Evolutionary conservation across 2,113 vertebrate genomes (phyloP).

Genomic region (Geothlypis trichas): DNA sequence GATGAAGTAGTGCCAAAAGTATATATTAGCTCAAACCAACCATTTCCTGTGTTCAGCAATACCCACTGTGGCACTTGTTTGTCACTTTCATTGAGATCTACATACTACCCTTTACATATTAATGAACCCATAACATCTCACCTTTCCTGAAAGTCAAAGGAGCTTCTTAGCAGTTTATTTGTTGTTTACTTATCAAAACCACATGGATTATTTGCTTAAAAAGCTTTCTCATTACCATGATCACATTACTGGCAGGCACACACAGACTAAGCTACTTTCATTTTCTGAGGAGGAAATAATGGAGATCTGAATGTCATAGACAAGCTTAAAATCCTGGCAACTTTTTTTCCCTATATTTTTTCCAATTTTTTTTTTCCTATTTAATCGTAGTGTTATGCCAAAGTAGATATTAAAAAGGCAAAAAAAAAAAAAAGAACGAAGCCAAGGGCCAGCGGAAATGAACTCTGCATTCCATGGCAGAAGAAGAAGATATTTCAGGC

Average conservation of each 20-base stretch:
- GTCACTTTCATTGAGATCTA: constrained; percentile 86
- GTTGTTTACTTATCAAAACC: constrained; percentile 77
- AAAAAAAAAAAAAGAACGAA: background rate
- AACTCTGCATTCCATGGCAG: background rate
- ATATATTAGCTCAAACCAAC: constrained; percentile 88
- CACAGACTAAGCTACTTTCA: background rate
- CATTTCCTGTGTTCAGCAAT: constrained; percentile 85
- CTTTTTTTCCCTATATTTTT: background rate
- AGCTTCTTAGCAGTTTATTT: constrained; percentile 64
- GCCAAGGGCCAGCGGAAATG: background rate
- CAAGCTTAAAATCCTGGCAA: background rate
- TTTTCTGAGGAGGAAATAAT: background rate
- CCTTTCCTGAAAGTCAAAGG: constrained; percentile 84
- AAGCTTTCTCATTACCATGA: constrained; percentile 57
- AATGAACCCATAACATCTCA: constrained; percentile 82
- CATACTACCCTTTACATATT: constrained; percentile 83
- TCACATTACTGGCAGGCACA: constrained; percentile 59
- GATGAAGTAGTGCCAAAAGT: constrained; percentile 93
- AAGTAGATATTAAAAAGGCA: background rate
- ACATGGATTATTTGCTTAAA: constrained; percentile 70
- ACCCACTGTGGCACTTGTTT: constrained; percentile 83
- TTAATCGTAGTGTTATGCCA: background rate
- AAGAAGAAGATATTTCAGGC: constrained; percentile 38
- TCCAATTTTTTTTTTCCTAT: background rate
- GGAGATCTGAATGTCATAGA: background rate